Percentiles rank a stretch among this genome's conserved stretches.
These are phyloP conservation scores for Pithys albifrons DNA, from an alignment of 2,113 vertebrate genomes.

Conservation along the genomic window DNA sequence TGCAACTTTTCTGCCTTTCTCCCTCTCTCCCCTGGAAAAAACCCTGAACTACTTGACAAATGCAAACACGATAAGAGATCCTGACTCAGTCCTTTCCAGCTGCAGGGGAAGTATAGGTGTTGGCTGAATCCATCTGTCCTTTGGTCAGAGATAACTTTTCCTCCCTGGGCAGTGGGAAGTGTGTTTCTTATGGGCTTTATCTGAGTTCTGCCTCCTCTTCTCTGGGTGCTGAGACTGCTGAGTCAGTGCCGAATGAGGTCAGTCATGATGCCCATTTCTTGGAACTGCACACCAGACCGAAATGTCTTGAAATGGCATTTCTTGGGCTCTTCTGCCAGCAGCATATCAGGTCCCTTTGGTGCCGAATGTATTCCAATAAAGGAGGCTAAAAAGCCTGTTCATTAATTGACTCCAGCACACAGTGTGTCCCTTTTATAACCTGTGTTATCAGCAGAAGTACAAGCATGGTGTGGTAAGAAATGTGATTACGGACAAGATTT, in stretches of 20 bases:
- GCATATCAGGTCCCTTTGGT: slow-evolving; percentile 52
- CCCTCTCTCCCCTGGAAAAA: neutral
- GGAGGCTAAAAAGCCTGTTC: slow-evolving; percentile 79
- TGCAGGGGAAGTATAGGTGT: neutral
- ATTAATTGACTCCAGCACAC: slow-evolving; percentile 79
- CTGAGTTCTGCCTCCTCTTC: neutral
- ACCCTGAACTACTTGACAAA: neutral
- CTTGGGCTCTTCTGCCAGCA: slow-evolving; percentile 69
- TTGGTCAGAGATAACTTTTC: neutral
- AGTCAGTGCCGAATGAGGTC: slow-evolving; percentile 67
- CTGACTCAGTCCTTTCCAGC: neutral
- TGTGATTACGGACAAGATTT: slow-evolving; percentile 83
- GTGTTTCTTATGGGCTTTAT: neutral
- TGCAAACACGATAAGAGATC: neutral
- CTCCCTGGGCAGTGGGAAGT: neutral
- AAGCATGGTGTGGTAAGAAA: slow-evolving; percentile 76
- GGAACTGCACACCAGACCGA: slow-evolving; percentile 59
- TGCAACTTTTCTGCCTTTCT: neutral
- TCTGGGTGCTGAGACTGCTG: neutral
- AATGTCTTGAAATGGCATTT: slow-evolving; percentile 47
- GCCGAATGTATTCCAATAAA: slow-evolving; percentile 73
- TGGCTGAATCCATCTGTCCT: neutral
- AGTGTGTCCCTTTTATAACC: slow-evolving; percentile 79
- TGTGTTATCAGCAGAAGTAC: slow-evolving; percentile 85
- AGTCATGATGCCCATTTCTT: neutral